These are phyloP conservation scores for Oostethus manadensis DNA, from an alignment of 2,113 vertebrate species.

Conservation along the genomic window DNA sequence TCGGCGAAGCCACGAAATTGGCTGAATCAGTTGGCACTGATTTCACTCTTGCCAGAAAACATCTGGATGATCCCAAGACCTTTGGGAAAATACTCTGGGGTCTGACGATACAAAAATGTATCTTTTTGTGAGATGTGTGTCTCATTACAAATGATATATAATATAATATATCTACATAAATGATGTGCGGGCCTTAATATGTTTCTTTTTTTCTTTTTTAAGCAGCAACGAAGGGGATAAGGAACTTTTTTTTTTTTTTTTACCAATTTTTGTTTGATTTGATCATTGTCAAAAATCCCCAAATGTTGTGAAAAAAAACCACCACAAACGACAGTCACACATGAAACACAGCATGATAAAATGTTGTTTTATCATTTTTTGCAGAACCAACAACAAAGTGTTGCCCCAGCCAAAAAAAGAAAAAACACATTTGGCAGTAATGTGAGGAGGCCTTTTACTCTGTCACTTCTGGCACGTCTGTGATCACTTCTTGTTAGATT, in stretches of 20 bases:
- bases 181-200: no score
- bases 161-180: no score
- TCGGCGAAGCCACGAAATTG: no score
- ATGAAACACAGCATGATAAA: constrained; percentile 30
- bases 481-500: constrained; percentile 48
- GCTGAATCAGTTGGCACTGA: no score
- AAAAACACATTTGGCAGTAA: constrained; percentile 35
- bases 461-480: constrained; percentile 41
- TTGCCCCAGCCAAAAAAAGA: constrained; percentile 19
- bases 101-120: no score
- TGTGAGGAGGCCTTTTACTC: constrained; percentile 34
- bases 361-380: constrained; percentile 29
- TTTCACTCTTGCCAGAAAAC: no score
- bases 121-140: no score
- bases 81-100: no score
- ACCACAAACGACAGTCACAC: constrained; percentile 13
- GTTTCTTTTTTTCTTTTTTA: no score
- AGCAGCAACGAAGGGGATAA: neutral
- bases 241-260: neutral
- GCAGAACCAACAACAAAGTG: constrained; percentile 21
- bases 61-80: no score
- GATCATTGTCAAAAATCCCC: constrained; percentile 16
- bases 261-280: constrained; percentile 7
- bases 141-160: no score
- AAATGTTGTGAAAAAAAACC: constrained; percentile 24